These are phyloP conservation scores for Semicossyphus pulcher DNA, from an alignment of 2,113 vertebrate genomes.

Conservation along the genomic window DNA sequence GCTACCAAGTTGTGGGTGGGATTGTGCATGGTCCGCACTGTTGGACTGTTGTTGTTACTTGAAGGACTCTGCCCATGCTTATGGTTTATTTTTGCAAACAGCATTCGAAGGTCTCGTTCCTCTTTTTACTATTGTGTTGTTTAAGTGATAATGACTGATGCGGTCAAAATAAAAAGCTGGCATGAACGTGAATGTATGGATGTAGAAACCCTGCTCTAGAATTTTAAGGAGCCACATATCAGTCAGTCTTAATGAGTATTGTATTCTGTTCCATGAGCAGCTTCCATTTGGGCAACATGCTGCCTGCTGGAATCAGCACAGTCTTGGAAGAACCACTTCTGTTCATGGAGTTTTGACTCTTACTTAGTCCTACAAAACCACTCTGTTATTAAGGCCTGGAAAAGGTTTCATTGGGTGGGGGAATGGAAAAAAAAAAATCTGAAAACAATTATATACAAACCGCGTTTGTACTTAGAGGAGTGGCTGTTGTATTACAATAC, in stretches of 20 bases:
- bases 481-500: slow-evolving; percentile 76
- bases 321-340: slow-evolving; percentile 54
- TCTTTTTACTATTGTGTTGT: neutral
- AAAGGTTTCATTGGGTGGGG: slow-evolving; percentile 48
- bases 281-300: slow-evolving; percentile 29
- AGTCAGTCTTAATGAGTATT: slow-evolving; percentile 24
- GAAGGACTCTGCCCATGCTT: too few species aligned
- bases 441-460: slow-evolving; percentile 83
- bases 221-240: neutral
- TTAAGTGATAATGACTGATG: neutral
- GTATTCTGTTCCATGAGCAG: slow-evolving; percentile 26
- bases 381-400: slow-evolving; percentile 70
- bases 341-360: slow-evolving; percentile 70
- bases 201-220: neutral
- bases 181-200: neutral
- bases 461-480: slow-evolving; percentile 77
- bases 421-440: slow-evolving; percentile 71
- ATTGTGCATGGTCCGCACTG: too few species aligned
- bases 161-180: neutral
- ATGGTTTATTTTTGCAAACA: neutral
- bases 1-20: too few species aligned
- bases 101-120: neutral
- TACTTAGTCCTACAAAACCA: slow-evolving; percentile 66
- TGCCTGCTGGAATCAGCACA: slow-evolving; percentile 45
- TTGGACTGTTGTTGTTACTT: too few species aligned